These are phyloP conservation scores for Cactoblastis cactorum DNA, from an alignment of 2,888 invertebrate species.

Conservation along the genomic window DNA sequence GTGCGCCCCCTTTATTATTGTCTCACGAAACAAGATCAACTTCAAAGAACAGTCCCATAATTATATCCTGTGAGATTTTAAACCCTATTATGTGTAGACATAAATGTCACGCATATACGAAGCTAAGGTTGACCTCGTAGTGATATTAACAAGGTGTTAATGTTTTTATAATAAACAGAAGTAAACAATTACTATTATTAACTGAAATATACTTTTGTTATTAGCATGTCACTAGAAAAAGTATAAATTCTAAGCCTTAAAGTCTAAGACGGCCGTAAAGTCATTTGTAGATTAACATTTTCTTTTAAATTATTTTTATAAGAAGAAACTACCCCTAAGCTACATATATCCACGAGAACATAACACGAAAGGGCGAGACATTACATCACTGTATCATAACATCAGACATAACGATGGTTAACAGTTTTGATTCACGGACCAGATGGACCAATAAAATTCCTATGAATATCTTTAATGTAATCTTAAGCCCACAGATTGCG, in stretches of 20 bases:
- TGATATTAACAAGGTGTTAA: background rate
- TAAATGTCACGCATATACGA: background rate
- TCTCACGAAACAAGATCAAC: conserved; percentile 5
- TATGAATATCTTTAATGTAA: background rate
- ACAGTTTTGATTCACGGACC: background rate
- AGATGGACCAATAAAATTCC: background rate
- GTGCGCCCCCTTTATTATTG: conserved; percentile 23
- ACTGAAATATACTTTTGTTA: too few species aligned
- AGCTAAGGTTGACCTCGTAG: background rate
- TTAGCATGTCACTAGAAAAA: too few species aligned
- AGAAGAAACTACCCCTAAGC: too few species aligned
- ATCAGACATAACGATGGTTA: background rate
- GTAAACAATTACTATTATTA: background rate
- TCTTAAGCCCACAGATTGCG: background rate
- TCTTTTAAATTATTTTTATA: too few species aligned
- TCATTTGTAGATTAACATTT: too few species aligned
- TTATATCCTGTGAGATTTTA: background rate
- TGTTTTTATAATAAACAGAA: background rate
- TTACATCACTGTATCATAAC: background rate
- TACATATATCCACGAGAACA: too few species aligned
- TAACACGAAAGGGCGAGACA: too few species aligned
- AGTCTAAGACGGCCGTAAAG: too few species aligned
- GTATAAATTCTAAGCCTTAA: too few species aligned
- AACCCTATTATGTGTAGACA: background rate
- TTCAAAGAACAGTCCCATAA: background rate